Evolutionary conservation across 2,113 vertebrate genomes (phyloP).

Genomic region (pig (Sus scrofa)): T2T-Sscrofa CM000816.6:7960001-7960500

Average conservation of each 20-base stretch:
- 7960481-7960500: neutral
- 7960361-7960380: neutral
- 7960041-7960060: neutral
- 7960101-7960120: neutral
- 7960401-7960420: neutral
- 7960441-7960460: constrained; percentile 11
- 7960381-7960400: neutral
- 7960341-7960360: neutral
- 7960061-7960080: neutral
- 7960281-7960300: neutral
- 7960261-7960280: neutral
- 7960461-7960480: neutral
- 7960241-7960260: neutral
- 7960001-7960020: neutral
- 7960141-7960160: neutral
- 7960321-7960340: neutral
- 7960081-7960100: neutral
- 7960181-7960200: neutral
- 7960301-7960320: neutral
- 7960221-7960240: neutral
- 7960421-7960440: constrained; percentile 16
- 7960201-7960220: neutral
- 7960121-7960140: neutral
- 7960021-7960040: neutral
- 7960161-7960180: neutral